Conservation (phyloP, 37 sponge, comb jelly and placozoan genomes). For the Geodia barretti region DNA sequence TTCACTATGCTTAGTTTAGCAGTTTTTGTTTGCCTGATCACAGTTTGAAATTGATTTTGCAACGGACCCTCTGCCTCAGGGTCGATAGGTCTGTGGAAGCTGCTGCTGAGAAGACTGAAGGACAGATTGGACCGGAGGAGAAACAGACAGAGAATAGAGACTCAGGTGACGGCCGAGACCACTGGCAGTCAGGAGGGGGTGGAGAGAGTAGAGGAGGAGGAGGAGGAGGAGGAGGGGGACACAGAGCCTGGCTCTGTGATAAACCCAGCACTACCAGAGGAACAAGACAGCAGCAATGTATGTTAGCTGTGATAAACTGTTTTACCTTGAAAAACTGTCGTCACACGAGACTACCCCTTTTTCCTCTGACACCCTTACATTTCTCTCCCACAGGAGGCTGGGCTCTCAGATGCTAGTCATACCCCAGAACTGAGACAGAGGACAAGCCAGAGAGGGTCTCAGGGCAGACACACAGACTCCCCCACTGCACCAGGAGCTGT, state of each 20-base stretch:
- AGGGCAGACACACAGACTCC: too few species aligned
- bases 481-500: not conserved
- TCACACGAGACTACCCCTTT: too few species aligned
- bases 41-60: not conserved
- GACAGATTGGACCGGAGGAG: not conserved
- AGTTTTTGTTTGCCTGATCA: not conserved
- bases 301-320: not conserved
- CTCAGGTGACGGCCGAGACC: not conserved
- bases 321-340: not conserved
- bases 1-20: not conserved
- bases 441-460: too few species aligned
- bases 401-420: not conserved
- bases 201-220: not conserved
- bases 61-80: not conserved
- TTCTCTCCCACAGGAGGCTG: not conserved
- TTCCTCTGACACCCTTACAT: too few species aligned
- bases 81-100: constrained; percentile 27
- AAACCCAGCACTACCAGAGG: not conserved
- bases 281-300: not conserved
- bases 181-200: not conserved
- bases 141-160: not conserved
- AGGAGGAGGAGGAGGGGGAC: not conserved
- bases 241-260: not conserved
- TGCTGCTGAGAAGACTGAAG: not conserved
- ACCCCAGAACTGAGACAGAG: not conserved